Percentiles rank a stretch among this genome's conserved stretches.
Evolutionary conservation across 2,797 vertebrate genomes (phyloP).

Genomic region (Graptemys geographica): DNA sequence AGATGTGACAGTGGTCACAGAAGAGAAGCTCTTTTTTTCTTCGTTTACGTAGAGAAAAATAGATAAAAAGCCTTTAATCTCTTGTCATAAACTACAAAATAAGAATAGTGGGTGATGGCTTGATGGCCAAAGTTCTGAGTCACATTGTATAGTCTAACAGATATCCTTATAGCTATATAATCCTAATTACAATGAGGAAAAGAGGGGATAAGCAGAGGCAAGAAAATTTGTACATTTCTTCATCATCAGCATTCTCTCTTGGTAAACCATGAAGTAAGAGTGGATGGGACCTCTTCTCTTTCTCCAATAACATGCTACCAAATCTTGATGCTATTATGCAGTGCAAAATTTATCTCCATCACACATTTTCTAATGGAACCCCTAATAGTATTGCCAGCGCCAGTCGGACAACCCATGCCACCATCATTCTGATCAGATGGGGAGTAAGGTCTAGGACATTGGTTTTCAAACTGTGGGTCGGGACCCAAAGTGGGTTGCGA

Average conservation of each 20-base stretch:
- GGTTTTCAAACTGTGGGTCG: too few species aligned
- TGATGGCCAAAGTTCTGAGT: background rate
- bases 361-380: background rate
- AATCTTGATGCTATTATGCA: background rate
- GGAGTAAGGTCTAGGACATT: too few species aligned
- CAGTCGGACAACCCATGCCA: background rate
- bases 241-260: background rate
- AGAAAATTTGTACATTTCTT: background rate
- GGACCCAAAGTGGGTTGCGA: too few species aligned
- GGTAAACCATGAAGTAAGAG: fast-evolving
- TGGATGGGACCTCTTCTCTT: background rate
- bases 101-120: background rate
- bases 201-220: fast-evolving
- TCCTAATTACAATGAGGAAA: background rate
- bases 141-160: background rate
- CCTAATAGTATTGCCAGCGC: background rate
- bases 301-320: background rate
- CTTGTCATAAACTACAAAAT: fast-evolving
- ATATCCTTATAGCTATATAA: background rate
- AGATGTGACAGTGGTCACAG: fast-evolving
- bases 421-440: background rate
- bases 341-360: background rate
- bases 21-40: background rate
- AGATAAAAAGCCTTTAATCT: background rate
- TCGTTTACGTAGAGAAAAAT: background rate